A percentile compares a stretch with the other conserved stretches of the same genome.
Conservation (phyloP, 2,113 vertebrate genomes). For the Epinephelus lanceolatus region DNA sequence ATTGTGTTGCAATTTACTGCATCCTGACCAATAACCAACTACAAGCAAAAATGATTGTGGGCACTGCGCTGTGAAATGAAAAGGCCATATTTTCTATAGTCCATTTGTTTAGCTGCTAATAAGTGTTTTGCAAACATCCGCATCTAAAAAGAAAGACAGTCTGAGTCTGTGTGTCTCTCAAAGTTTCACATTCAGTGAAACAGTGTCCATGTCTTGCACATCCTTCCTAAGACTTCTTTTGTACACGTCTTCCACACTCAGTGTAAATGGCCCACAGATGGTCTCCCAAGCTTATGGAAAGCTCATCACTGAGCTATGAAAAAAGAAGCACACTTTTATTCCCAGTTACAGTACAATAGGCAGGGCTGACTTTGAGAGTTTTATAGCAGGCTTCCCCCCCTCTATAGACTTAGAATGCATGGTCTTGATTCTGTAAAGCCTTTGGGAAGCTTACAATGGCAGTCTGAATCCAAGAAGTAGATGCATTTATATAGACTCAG, state of each 20-base stretch:
- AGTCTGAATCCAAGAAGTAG: conserved; percentile 15
- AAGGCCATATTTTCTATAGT: neutral
- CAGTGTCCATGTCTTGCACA: neutral
- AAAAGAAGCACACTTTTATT: conserved; percentile 25
- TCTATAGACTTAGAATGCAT: conserved; percentile 6
- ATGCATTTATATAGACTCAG: conserved; percentile 35
- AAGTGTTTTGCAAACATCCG: neutral
- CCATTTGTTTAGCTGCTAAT: neutral
- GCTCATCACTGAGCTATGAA: neutral
- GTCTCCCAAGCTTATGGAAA: conserved; percentile 9
- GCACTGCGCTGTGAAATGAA: neutral
- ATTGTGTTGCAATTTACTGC: neutral
- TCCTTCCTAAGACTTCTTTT: neutral
- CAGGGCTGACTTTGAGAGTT: conserved; percentile 25
- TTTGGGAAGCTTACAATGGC: conserved; percentile 28
- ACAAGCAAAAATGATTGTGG: neutral
- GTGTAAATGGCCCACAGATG: conserved; percentile 2
- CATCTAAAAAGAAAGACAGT: neutral
- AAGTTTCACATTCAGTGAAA: neutral
- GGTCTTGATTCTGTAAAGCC: conserved; percentile 25
- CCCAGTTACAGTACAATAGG: conserved; percentile 11
- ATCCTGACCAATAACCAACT: neutral
- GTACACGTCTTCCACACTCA: neutral
- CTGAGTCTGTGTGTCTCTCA: neutral
- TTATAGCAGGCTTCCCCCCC: neutral